Conservation (phyloP, 2,113 vertebrate genomes). For the Macrotis lagotis region DNA sequence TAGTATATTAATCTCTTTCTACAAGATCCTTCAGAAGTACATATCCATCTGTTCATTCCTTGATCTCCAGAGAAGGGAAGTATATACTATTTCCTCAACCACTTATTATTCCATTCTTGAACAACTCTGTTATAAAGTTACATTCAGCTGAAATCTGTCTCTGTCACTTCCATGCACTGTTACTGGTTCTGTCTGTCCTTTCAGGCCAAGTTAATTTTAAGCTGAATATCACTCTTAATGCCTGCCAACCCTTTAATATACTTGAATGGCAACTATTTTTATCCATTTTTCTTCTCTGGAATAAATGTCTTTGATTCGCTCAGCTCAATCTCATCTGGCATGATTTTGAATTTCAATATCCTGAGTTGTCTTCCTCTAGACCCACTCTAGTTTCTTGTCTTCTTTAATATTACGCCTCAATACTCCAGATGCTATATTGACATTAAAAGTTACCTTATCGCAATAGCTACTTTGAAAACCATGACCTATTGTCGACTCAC, state of each 20-base stretch:
- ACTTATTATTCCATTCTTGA: no score
- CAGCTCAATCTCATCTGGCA: neutral
- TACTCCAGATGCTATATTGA: neutral
- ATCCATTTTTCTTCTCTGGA: neutral
- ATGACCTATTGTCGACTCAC: neutral
- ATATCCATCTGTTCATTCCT: neutral
- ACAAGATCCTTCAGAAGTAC: neutral
- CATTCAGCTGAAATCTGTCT: no score
- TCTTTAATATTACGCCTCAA: neutral
- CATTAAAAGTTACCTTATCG: neutral
- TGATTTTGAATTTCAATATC: neutral
- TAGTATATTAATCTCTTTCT: neutral
- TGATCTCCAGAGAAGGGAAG: neutral
- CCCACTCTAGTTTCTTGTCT: neutral
- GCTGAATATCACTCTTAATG: neutral
- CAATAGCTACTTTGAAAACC: neutral
- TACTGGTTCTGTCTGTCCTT: neutral
- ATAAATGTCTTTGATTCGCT: neutral
- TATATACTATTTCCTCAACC: neutral
- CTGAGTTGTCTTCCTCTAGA: neutral
- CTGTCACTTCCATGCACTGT: neutral
- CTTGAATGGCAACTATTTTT: neutral
- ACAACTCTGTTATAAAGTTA: no score
- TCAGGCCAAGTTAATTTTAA: neutral
- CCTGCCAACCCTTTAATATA: neutral